Percentiles rank a stretch among this genome's conserved stretches.
These are phyloP conservation scores for Malurus leucopterus DNA, from an alignment of 2,797 vertebrate genomes.

Conservation along the genomic window DNA sequence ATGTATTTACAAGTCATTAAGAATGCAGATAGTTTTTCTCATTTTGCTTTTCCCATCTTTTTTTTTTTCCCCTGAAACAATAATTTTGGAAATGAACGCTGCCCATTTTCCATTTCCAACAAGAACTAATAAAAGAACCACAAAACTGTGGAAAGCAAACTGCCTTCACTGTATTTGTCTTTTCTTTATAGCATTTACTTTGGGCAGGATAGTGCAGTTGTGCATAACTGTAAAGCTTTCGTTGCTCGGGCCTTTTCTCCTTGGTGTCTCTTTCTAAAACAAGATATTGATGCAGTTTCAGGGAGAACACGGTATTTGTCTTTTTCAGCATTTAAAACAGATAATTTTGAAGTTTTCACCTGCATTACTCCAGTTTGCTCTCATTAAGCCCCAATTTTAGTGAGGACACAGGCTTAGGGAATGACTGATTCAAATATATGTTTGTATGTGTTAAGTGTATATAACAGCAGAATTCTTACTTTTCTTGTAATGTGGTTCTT, in stretches of 20 bases:
- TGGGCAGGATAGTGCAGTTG: not conserved
- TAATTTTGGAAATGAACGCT: not conserved
- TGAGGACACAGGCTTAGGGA: not conserved
- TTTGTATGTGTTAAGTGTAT: not conserved
- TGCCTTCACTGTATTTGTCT: not conserved
- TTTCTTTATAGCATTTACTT: not conserved
- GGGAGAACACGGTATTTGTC: not conserved
- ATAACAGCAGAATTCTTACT: not conserved
- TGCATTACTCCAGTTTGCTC: not conserved
- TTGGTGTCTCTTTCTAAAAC: not conserved
- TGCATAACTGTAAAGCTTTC: not conserved
- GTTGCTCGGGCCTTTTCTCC: not conserved
- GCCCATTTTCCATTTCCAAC: not conserved
- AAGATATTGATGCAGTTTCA: not conserved
- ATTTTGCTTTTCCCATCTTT: not conserved
- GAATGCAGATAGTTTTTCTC: not conserved
- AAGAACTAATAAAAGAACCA: not conserved
- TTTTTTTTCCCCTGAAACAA: not conserved
- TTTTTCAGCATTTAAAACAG: not conserved
- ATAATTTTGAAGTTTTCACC: not conserved
- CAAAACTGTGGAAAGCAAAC: not conserved
- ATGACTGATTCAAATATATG: not conserved
- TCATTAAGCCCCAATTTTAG: not conserved
- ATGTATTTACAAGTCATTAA: slow-evolving; percentile 10
- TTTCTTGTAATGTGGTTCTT: not conserved